These are phyloP conservation scores for Netelia fuscicornis DNA, from an alignment of 2,888 invertebrate species.

Conservation along the genomic window DNA sequence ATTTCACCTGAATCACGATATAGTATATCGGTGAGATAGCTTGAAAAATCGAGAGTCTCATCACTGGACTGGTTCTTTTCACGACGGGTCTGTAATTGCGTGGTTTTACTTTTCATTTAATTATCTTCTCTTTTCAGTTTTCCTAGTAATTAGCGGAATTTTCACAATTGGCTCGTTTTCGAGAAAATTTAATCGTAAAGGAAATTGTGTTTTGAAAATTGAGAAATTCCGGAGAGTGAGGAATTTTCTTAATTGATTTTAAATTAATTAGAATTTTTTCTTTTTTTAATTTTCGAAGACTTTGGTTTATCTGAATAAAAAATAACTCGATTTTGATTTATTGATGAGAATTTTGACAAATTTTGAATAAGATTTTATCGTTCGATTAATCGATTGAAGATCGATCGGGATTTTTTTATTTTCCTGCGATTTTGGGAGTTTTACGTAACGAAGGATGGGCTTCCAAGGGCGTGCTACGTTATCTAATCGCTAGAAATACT, in stretches of 20 bases:
- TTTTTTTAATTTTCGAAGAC: too few relatives aligned
- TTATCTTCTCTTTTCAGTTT: background rate
- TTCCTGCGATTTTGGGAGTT: too few relatives aligned
- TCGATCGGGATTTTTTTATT: background rate
- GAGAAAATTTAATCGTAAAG: too few relatives aligned
- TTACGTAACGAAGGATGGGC: too few relatives aligned
- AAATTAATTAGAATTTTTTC: background rate
- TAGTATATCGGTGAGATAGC: slow-evolving; percentile 29
- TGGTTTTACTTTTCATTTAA: slow-evolving; percentile 31
- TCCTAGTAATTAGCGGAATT: too few relatives aligned
- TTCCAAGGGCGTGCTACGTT: background rate
- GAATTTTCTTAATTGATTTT: background rate
- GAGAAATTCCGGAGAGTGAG: too few relatives aligned
- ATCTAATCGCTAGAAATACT: background rate
- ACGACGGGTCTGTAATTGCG: slow-evolving; percentile 55
- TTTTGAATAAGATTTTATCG: too few relatives aligned
- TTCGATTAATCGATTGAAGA: background rate
- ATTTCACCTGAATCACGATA: slow-evolving; percentile 49
- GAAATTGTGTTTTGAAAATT: too few relatives aligned
- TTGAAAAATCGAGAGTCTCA: slow-evolving; percentile 43
- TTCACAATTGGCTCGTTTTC: too few relatives aligned
- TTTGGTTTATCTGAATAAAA: too few relatives aligned
- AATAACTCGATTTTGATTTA: too few relatives aligned
- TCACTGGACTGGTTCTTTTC: slow-evolving; percentile 60
- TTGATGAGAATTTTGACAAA: too few relatives aligned